Evolutionary conservation across 1,140 invertebrate genomes (phyloP).

Genomic region (Monomorium pharaonis): DNA sequence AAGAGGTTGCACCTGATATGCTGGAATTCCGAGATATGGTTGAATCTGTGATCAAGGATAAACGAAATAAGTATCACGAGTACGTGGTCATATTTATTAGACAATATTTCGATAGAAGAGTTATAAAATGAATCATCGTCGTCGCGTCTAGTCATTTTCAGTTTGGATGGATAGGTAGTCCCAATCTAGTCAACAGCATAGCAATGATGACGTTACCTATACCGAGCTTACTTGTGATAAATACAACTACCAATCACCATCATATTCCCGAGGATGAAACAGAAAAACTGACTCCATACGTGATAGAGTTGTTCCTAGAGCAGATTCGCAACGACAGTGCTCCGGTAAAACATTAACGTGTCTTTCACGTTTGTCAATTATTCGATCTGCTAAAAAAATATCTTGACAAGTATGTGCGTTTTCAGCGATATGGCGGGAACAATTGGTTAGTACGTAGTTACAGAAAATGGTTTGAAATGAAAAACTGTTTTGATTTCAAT

Average conservation of each 20-base stretch:
- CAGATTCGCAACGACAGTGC: slow-evolving; percentile 90
- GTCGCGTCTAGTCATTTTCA: slow-evolving; percentile 90
- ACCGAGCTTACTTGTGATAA: slow-evolving; percentile 95
- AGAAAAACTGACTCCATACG: slow-evolving; percentile 91
- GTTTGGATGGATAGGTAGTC: slow-evolving; percentile 96
- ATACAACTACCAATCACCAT: slow-evolving; percentile 95
- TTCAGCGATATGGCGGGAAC: slow-evolving; percentile 93
- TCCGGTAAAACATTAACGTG: slow-evolving; percentile 85
- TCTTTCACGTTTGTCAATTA: slow-evolving; percentile 15
- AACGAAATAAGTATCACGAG: slow-evolving; percentile 92
- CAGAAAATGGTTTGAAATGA: slow-evolving; percentile 91
- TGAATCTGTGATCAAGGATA: slow-evolving; percentile 92
- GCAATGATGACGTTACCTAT: slow-evolving; percentile 93
- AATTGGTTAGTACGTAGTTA: slow-evolving; percentile 90
- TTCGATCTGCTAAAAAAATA: not conserved
- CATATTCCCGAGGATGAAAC: slow-evolving; percentile 95
- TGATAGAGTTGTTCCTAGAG: slow-evolving; percentile 92
- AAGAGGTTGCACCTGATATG: slow-evolving; percentile 92
- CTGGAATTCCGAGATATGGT: slow-evolving; percentile 94
- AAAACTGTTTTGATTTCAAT: slow-evolving; percentile 91
- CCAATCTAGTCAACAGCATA: slow-evolving; percentile 95
- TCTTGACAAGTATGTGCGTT: slow-evolving; percentile 57
- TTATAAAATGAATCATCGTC: slow-evolving; percentile 23
- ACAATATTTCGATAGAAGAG: not conserved
- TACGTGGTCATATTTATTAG: slow-evolving; percentile 79